Evolutionary conservation across 2,797 vertebrate species (phyloP).

Genomic region (Gila robusta): DNA sequence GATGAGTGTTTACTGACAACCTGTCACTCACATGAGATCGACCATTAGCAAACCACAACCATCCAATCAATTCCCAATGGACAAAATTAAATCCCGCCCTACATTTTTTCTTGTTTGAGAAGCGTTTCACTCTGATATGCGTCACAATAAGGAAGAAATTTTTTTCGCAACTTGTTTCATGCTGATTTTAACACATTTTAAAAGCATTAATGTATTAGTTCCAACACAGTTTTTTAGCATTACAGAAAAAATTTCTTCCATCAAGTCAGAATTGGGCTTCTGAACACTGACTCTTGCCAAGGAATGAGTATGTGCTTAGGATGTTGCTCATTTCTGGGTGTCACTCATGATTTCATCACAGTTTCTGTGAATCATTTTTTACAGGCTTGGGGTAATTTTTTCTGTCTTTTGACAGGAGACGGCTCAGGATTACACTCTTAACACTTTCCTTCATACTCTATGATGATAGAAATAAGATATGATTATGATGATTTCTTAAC

Average conservation of each 20-base stretch:
- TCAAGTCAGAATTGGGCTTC: not conserved
- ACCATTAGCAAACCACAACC: not conserved
- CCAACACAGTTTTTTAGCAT: not conserved
- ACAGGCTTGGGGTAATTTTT: not conserved
- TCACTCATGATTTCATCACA: conserved; percentile 27
- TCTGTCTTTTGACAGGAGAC: not conserved
- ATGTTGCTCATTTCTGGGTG: conserved; percentile 27
- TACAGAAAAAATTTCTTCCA: not conserved
- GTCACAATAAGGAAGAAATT: not conserved
- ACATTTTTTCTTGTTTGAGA: not conserved
- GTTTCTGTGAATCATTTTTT: conserved; percentile 19
- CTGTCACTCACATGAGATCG: not conserved
- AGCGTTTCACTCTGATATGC: not conserved
- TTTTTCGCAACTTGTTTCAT: not conserved
- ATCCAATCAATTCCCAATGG: not conserved
- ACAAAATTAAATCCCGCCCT: not conserved
- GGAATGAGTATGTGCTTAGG: not conserved
- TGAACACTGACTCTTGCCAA: not conserved
- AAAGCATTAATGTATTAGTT: not conserved
- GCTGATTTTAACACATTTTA: not conserved
- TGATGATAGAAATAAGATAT: not conserved
- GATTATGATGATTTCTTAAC: not conserved
- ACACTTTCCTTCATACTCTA: not conserved
- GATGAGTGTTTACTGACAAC: not conserved
- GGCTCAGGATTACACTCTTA: not conserved